phyloP scores from a whole-genome alignment of 2,888 invertebrate genomes.

The Sceliomorpha sp. region DNA sequence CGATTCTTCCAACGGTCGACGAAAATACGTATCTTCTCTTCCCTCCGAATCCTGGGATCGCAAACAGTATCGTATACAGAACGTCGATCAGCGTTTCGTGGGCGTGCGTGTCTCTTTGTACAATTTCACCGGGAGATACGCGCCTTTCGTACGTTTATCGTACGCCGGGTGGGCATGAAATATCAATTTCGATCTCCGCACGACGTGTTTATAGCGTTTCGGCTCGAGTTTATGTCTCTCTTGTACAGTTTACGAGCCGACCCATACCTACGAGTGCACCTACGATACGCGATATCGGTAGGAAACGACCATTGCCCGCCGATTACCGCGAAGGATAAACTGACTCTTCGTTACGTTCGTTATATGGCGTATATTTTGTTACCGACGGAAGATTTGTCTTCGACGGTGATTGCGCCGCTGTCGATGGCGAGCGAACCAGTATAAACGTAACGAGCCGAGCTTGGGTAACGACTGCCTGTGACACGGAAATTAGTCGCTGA shows the following conservation, averaged over 20 bases:
- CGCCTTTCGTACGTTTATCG: constrained; percentile 59
- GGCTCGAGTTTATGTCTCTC: constrained; percentile 66
- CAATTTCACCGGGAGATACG: constrained; percentile 53
- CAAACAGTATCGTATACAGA: constrained; percentile 40
- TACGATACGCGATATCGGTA: constrained; percentile 55
- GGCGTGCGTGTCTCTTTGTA: constrained; percentile 53
- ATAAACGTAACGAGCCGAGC: constrained; percentile 25
- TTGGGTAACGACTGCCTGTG: constrained; percentile 1
- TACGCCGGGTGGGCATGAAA: constrained; percentile 62
- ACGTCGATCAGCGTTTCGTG: constrained; percentile 52
- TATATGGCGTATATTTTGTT: constrained; percentile 31
- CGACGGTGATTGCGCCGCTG: constrained; percentile 4
- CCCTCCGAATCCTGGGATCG: constrained; percentile 5
- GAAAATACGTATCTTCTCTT: constrained; percentile 39
- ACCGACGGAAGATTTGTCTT: constrained; percentile 49
- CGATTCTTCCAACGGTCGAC: too few species aligned
- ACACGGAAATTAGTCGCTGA: too few species aligned
- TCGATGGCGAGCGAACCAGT: constrained; percentile 14
- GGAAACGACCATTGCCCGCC: constrained; percentile 39
- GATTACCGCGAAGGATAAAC: constrained; percentile 47
- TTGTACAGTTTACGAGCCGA: constrained; percentile 63
- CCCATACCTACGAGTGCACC: constrained; percentile 54
- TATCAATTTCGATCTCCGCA: constrained; percentile 68
- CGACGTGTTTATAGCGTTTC: constrained; percentile 65
- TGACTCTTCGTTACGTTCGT: constrained; percentile 45